A percentile compares a stretch with the other conserved stretches of the same genome.
Evolutionary conservation across 2,888 invertebrate species (phyloP).

Genomic region (Melanophora roralis): DNA sequence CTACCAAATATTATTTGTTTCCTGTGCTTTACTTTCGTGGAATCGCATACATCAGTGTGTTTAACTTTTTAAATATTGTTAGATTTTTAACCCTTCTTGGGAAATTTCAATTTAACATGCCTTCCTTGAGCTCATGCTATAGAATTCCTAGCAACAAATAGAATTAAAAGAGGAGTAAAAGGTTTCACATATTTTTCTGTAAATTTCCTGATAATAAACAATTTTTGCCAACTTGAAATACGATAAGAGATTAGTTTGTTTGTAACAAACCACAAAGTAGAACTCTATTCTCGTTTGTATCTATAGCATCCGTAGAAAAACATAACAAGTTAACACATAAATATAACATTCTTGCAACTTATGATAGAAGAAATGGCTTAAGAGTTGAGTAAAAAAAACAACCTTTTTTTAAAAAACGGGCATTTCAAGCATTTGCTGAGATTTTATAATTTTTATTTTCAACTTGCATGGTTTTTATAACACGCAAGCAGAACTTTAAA

Average conservation of each 20-base stretch:
- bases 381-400: not conserved
- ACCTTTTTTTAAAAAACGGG: conserved; percentile 10
- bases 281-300: conserved; percentile 16
- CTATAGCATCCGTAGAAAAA: conserved; percentile 21
- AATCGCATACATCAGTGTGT: no score
- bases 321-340: conserved; percentile 57
- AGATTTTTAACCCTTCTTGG: no score
- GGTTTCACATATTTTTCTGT: no score
- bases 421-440: conserved; percentile 47
- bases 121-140: no score
- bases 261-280: not conserved
- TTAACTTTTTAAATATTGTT: no score
- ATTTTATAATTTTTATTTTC: not conserved
- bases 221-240: no score
- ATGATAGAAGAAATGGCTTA: not conserved
- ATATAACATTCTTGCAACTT: conserved; percentile 43
- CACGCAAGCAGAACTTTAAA: conserved; percentile 21
- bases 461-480: not conserved
- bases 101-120: no score
- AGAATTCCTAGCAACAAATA: no score
- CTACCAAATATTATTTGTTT: no score
- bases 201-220: no score
- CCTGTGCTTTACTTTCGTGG: no score
- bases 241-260: not conserved
- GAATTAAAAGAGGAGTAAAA: no score